These are phyloP conservation scores for Cyprinodon brontotheroides DNA, from an alignment of 2,113 vertebrate species.

Conservation along the genomic window DNA sequence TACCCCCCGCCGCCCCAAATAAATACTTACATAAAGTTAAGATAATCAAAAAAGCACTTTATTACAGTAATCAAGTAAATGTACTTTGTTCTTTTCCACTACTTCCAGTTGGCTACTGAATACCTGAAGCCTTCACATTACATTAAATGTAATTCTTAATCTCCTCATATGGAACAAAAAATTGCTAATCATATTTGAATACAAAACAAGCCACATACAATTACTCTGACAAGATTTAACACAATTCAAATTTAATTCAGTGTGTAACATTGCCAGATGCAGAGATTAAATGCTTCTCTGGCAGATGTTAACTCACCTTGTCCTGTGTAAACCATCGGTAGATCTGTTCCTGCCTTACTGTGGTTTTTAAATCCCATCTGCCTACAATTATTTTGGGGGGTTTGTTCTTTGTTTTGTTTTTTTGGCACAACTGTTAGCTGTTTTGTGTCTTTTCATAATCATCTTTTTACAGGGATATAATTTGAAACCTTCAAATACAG, in stretches of 20 bases:
- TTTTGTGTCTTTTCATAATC: slow-evolving; percentile 7
- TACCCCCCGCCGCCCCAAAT: too few relatives aligned
- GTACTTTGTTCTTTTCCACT: too few relatives aligned
- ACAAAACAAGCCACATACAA: slow-evolving; percentile 27
- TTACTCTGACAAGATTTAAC: slow-evolving; percentile 33
- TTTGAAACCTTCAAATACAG: slow-evolving; percentile 10
- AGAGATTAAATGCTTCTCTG: slow-evolving; percentile 44
- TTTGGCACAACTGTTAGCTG: background rate
- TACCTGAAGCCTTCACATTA: too few relatives aligned
- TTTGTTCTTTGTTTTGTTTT: background rate
- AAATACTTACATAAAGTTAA: too few relatives aligned
- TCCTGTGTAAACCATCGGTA: background rate
- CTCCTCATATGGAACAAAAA: slow-evolving; percentile 5
- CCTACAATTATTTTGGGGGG: slow-evolving; percentile 1
- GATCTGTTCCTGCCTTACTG: slow-evolving; percentile 4
- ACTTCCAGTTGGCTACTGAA: too few relatives aligned
- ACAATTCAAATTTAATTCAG: slow-evolving; percentile 58
- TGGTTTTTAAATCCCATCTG: slow-evolving; percentile 6
- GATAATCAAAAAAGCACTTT: too few relatives aligned
- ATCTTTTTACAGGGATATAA: slow-evolving; percentile 3
- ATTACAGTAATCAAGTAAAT: too few relatives aligned
- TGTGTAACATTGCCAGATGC: slow-evolving; percentile 37
- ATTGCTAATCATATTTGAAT: slow-evolving; percentile 29
- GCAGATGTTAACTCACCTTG: slow-evolving; percentile 32
- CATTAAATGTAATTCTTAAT: slow-evolving; percentile 2